phyloP scores from a whole-genome alignment of 2,113 vertebrate species.

The Corynorhinus townsendii region DNA sequence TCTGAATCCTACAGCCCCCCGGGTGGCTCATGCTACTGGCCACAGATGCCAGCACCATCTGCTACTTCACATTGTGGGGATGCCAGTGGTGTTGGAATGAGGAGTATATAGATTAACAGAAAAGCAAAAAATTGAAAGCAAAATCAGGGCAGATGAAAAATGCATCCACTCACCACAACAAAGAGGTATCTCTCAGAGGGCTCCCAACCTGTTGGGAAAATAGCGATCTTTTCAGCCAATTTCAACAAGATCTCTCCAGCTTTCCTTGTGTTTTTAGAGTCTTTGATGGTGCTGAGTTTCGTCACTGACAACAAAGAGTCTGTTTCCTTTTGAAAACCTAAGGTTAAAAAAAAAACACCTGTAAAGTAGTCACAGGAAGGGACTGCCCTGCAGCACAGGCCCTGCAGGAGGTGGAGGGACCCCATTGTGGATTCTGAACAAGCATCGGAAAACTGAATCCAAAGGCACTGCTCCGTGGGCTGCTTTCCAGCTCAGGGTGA shows the following conservation, averaged over 20 bases:
- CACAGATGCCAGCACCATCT: neutral
- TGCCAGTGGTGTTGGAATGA: neutral
- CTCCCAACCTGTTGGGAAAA: too few species aligned
- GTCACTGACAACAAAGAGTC: slow-evolving; percentile 89
- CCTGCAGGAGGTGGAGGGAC: neutral
- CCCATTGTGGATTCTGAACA: neutral
- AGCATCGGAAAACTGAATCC: neutral
- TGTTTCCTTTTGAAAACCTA: slow-evolving; percentile 92
- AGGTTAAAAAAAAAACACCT: neutral
- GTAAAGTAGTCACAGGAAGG: neutral
- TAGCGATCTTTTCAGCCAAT: too few species aligned
- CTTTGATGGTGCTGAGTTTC: slow-evolving; percentile 83
- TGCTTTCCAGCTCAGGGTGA: neutral
- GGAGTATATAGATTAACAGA: neutral
- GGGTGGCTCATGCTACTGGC: neutral
- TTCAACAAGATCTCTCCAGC: too few species aligned
- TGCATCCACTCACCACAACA: too few species aligned
- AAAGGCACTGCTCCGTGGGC: fast-evolving
- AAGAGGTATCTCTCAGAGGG: too few species aligned
- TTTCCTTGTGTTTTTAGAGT: slow-evolving; percentile 84
- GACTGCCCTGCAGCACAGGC: fast-evolving
- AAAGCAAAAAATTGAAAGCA: too few species aligned
- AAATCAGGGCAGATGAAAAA: too few species aligned
- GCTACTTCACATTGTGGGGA: too few species aligned
- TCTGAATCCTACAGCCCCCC: neutral